Evolutionary conservation across 2,797 vertebrate genomes (phyloP).

Genomic region (Sebastes minor): DNA sequence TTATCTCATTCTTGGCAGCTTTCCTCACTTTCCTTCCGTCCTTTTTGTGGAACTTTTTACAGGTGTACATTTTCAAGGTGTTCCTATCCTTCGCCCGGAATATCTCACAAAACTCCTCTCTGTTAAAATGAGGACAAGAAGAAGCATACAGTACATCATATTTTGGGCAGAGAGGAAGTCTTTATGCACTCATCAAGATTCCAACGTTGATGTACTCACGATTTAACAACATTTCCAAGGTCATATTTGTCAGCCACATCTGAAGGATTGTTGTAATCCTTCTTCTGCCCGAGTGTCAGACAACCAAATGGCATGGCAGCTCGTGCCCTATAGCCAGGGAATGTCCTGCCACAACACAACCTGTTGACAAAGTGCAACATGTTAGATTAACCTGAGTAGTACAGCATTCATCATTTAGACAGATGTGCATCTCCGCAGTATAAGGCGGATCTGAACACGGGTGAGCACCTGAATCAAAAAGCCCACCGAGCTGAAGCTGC

Average conservation of each 20-base stretch:
- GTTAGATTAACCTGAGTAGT: constrained; percentile 1
- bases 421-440: neutral
- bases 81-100: constrained; percentile 98
- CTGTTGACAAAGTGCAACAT: constrained; percentile 36
- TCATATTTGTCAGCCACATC: constrained; percentile 99
- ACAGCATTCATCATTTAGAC: neutral
- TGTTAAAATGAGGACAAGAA: constrained; percentile 57
- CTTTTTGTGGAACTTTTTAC: constrained; percentile 98
- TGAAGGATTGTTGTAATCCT: constrained; percentile 98
- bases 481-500: neutral
- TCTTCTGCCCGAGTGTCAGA: constrained; percentile 96
- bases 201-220: constrained; percentile 85
- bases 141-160: neutral
- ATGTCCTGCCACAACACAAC: constrained; percentile 57
- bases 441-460: neutral
- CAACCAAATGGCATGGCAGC: constrained; percentile 99
- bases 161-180: neutral
- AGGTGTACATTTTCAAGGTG: constrained; percentile 96
- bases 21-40: constrained; percentile 97
- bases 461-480: neutral
- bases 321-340: constrained; percentile 67
- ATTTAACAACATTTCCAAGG: constrained; percentile 96
- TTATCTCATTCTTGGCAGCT: constrained; percentile 98
- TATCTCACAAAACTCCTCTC: constrained; percentile 99
- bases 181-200: neutral